phyloP scores from a whole-genome alignment of 2,888 invertebrate species.

The Drosophila aldrichi region DNA sequence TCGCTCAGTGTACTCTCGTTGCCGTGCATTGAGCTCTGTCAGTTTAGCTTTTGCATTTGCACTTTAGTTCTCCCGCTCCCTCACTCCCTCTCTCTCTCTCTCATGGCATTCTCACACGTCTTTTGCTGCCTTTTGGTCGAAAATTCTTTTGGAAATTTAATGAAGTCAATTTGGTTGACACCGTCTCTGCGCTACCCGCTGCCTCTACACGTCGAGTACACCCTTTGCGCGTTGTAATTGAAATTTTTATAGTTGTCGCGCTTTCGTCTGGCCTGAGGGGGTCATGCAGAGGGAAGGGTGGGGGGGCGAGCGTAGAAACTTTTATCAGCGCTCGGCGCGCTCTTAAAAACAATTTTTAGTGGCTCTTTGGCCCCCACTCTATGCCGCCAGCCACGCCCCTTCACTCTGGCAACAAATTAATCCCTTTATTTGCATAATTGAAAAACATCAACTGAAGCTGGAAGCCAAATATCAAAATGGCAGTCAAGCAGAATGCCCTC shows the following conservation, averaged over 20 bases:
- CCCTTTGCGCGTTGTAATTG: conserved; percentile 65
- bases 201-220: background rate
- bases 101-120: conserved; percentile 45
- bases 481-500: conserved; percentile 52
- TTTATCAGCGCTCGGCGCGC: conserved; percentile 64
- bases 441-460: conserved; percentile 75
- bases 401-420: conserved; percentile 72
- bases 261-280: conserved; percentile 34
- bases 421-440: conserved; percentile 83
- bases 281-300: too few relatives aligned
- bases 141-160: conserved; percentile 68
- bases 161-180: conserved; percentile 66
- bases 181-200: background rate
- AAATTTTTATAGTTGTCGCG: conserved; percentile 78
- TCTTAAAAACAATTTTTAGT: conserved; percentile 75
- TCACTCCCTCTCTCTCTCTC: background rate
- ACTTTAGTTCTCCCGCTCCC: background rate
- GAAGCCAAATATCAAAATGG: conserved; percentile 70
- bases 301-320: conserved; percentile 31
- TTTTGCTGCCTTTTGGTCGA: conserved; percentile 28
- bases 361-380: too few relatives aligned
- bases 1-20: background rate
- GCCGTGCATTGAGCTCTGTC: background rate
- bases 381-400: background rate
- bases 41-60: background rate